Evolutionary conservation across 2,888 invertebrate species (phyloP).

Genomic region (Megastigmus dorsalis): DNA sequence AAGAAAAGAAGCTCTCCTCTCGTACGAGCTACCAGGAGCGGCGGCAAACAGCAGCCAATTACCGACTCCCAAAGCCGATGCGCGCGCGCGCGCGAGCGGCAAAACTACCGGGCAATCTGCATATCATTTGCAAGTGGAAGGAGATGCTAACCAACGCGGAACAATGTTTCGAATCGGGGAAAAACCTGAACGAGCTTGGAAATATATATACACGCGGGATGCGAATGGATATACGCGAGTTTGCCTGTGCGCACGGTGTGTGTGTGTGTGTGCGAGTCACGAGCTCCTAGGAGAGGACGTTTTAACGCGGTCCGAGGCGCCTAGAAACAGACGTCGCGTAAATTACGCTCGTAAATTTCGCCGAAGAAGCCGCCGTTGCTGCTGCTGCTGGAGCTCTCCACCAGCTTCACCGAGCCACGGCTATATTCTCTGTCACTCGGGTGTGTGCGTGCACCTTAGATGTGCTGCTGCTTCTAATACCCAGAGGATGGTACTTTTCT

Average conservation of each 20-base stretch:
- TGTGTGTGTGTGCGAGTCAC: neutral
- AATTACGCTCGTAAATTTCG: constrained; percentile 49
- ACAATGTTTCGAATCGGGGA: constrained; percentile 29
- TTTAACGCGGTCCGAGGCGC: constrained; percentile 33
- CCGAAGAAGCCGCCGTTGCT: neutral
- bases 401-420: too few relatives aligned
- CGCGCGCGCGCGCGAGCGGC: constrained; percentile 3
- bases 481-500: constrained; percentile 8
- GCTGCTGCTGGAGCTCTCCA: neutral
- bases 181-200: constrained; percentile 1
- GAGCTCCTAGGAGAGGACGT: neutral
- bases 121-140: constrained; percentile 48
- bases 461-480: constrained; percentile 19
- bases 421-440: too few relatives aligned
- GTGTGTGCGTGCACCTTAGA: neutral
- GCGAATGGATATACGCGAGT: neutral
- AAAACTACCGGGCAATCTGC: constrained; percentile 50
- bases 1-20: too few relatives aligned
- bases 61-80: constrained; percentile 24
- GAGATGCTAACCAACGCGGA: constrained; percentile 21
- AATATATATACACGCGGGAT: neutral
- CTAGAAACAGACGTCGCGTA: constrained; percentile 47
- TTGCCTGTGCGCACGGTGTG: neutral
- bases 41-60: constrained; percentile 31
- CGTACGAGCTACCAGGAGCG: constrained; percentile 2